phyloP scores from a whole-genome alignment of 2,113 vertebrate genomes.

The Hepsetus odoe region DNA sequence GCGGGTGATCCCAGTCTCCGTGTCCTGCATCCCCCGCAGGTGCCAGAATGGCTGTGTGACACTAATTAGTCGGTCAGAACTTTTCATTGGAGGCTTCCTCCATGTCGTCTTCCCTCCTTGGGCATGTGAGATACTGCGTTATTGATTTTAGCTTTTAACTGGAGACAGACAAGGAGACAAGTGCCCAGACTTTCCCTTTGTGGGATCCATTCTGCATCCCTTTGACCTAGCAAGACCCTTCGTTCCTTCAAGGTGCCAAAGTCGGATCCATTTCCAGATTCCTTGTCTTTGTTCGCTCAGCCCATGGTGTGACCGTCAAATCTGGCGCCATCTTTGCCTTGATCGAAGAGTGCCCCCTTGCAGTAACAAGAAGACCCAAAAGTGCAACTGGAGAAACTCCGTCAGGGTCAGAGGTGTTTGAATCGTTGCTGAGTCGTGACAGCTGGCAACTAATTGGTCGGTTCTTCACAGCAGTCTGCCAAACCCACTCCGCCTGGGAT shows the following conservation, averaged over 20 bases:
- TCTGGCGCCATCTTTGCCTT: constrained; percentile 26
- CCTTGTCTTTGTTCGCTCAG: constrained; percentile 7
- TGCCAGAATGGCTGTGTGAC: constrained; percentile 39
- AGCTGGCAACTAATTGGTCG: no score
- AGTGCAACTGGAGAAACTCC: constrained; percentile 45
- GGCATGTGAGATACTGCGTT: constrained; percentile 32
- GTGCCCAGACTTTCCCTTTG: constrained; percentile 27
- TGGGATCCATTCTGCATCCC: constrained; percentile 41
- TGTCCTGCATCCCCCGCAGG: constrained; percentile 59
- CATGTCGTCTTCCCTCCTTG: constrained; percentile 29
- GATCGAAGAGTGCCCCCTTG: constrained; percentile 38
- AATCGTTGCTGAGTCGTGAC: not conserved
- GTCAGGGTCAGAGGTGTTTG: not conserved
- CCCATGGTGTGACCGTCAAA: constrained; percentile 36
- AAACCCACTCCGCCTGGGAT: constrained; percentile 5
- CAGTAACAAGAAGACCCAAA: constrained; percentile 1
- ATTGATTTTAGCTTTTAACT: constrained; percentile 48
- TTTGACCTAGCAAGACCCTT: constrained; percentile 32
- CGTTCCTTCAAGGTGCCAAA: constrained; percentile 38
- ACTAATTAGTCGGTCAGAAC: constrained; percentile 50
- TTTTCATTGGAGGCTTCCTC: constrained; percentile 43
- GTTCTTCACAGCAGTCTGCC: not conserved
- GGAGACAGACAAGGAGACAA: constrained; percentile 35
- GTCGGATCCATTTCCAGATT: constrained; percentile 41
- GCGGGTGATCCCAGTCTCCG: constrained; percentile 45